Evolutionary conservation across 92 coral and sea anemone species (phyloP).

Genomic region (Heteractis magnifica): DNA sequence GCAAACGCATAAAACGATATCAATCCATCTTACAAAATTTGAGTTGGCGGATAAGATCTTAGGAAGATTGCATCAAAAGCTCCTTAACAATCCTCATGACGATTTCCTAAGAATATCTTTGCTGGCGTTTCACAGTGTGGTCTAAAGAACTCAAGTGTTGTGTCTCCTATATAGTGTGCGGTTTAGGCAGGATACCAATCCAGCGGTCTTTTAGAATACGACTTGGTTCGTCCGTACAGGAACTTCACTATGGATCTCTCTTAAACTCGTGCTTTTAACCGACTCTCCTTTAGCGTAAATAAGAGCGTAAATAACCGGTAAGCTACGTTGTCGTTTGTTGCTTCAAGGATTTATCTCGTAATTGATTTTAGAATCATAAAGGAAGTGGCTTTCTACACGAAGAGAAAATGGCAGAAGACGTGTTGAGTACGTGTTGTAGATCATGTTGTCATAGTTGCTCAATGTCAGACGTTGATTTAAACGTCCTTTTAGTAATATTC

Average conservation of each 20-base stretch:
- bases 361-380: slow-evolving; percentile 19
- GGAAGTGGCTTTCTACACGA: slow-evolving; percentile 17
- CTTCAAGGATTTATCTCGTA: slow-evolving; percentile 9
- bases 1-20: not conserved
- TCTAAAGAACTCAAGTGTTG: not conserved
- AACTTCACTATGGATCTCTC: not conserved
- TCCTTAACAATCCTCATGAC: slow-evolving; percentile 12
- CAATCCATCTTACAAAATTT: not conserved
- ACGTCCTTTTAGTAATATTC: not conserved
- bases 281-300: not conserved
- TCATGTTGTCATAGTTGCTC: not conserved
- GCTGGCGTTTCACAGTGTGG: slow-evolving; percentile 16
- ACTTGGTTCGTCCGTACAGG: not conserved
- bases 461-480: not conserved
- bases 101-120: slow-evolving; percentile 24
- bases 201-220: slow-evolving; percentile 3
- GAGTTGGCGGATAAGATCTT: slow-evolving; percentile 19
- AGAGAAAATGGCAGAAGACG: not conserved
- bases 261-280: slow-evolving; percentile 1
- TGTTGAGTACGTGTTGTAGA: not conserved
- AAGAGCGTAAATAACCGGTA: slow-evolving; percentile 10
- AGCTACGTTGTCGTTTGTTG: slow-evolving; percentile 19
- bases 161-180: not conserved
- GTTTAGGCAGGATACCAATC: not conserved
- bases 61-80: slow-evolving; percentile 19